Base-by-base conservation (phyloP, 2,797 vertebrate species). In the Delichon dasypus region DNA sequence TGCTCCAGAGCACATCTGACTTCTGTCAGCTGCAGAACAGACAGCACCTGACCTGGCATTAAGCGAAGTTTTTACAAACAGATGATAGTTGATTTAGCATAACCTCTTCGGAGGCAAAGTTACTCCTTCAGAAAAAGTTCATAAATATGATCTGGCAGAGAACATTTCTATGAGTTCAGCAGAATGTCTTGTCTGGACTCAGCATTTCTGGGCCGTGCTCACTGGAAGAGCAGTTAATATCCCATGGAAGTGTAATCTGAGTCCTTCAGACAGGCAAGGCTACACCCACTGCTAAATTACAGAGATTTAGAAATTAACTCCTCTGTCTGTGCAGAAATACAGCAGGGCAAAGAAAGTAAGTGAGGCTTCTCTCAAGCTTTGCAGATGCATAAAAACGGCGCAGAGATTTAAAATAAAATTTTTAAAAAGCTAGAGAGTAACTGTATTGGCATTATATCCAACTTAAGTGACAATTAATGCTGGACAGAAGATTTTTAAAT, bases 61-160 rank as follows among this genome's bases (percentile, higher is more conserved):
- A 67, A 38, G 72, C 54, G 48, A 44, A 32, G 54, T 40, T 78
- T 77, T 58, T 58, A 70, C 50, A 65, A 94, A 81, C 50, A 85
- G 83, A 81, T 48, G 73, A 91, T 72, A 32, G 62, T 71, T 48
- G 88, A 86, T 93, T 47, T 66, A 88, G 62, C 70, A 86, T 36
- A 88, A 88, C 58, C 50, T 85, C 73, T 81, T 70, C 15, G 7
- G 51, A 94, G 70, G 81, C 54, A 78, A 81, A 90, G 79, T 9
- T 84, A 25, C 76, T 75, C 70, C 62, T 77, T 86, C 68, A 38
- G 38, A 47, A 90, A 81, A 22, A 7, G 11, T 48, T 93, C 76
- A 91, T 61, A 86, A 92, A 91, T 88, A 72, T 5, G 75, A 91
- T 75, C 47, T 95, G 88, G 83, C 94, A 93, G 62, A 54, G 66